Conservation (phyloP, 2,888 invertebrate genomes). For the Idaea dimidiata region DNA sequence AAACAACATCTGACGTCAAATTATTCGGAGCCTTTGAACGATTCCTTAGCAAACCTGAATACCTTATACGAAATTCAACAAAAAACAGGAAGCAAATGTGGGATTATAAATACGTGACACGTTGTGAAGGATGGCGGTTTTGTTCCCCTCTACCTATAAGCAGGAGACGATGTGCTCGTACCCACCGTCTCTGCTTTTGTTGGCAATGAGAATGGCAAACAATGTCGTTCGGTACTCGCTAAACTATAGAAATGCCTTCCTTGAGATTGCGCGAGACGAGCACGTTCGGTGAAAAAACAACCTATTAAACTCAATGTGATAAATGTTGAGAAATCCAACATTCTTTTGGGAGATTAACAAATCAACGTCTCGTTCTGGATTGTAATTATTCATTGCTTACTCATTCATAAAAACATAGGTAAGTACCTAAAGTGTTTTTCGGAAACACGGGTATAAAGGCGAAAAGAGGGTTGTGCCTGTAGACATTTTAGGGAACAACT, state of each 20-base stretch:
- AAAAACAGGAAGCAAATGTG: conserved; percentile 73
- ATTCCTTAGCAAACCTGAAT: conserved; percentile 55
- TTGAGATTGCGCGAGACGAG: conserved; percentile 26
- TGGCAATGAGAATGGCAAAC: conserved; percentile 60
- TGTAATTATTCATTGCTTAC: not conserved
- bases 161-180: conserved; percentile 4
- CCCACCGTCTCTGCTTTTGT: conserved; percentile 50
- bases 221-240: conserved; percentile 37
- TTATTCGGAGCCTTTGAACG: conserved; percentile 36
- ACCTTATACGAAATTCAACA: conserved; percentile 65
- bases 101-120: conserved; percentile 75
- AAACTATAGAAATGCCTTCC: conserved; percentile 27
- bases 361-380: not conserved
- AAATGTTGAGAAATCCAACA: not conserved
- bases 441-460: too few relatives aligned
- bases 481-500: too few relatives aligned
- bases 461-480: too few relatives aligned
- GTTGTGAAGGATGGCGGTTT: conserved; percentile 72
- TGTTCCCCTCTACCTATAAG: conserved; percentile 41
- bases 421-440: too few relatives aligned
- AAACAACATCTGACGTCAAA: conserved; percentile 35
- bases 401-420: too few relatives aligned
- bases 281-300: not conserved
- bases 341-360: not conserved
- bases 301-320: not conserved